phyloP scores from a whole-genome alignment of 2,113 vertebrate species.

The Eudyptes chrysolophus region DNA sequence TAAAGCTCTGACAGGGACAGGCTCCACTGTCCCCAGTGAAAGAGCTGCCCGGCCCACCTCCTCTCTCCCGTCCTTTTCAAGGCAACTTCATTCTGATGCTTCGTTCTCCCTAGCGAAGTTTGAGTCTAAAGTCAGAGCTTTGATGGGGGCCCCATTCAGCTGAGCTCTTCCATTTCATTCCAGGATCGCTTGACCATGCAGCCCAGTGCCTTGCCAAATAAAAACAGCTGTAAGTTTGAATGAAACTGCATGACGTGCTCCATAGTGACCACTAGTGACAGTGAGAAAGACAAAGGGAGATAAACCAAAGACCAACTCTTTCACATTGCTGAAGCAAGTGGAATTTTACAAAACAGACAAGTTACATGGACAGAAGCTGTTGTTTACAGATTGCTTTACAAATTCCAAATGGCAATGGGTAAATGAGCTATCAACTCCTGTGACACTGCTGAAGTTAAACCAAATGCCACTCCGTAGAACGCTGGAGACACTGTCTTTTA shows the following conservation, averaged over 20 bases:
- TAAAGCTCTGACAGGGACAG: not conserved
- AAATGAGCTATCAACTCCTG: slow-evolving; percentile 61
- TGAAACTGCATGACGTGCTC: not conserved
- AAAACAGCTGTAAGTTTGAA: not conserved
- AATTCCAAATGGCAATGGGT: slow-evolving; percentile 58
- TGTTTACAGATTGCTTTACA: slow-evolving; percentile 66
- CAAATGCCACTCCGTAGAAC: not conserved
- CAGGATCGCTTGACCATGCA: not conserved
- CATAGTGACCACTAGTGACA: not conserved
- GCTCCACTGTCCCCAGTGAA: not conserved
- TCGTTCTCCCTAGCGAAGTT: not conserved
- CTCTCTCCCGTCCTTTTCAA: not conserved
- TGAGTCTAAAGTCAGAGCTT: not conserved
- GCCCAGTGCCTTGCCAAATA: not conserved
- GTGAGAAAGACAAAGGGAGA: not conserved
- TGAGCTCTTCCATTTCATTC: not conserved
- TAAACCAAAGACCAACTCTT: not conserved
- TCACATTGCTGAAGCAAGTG: not conserved
- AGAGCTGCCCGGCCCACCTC: not conserved
- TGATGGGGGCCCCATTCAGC: not conserved
- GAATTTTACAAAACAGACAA: slow-evolving; percentile 5
- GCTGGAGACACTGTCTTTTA: not conserved
- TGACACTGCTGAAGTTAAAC: slow-evolving; percentile 44
- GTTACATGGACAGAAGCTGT: not conserved
- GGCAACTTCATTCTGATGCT: not conserved